Evolutionary conservation across 2,113 vertebrate genomes (phyloP), one percentile per base, ranked within the genome.

Genomic region (Spea bombifrons): DNA sequence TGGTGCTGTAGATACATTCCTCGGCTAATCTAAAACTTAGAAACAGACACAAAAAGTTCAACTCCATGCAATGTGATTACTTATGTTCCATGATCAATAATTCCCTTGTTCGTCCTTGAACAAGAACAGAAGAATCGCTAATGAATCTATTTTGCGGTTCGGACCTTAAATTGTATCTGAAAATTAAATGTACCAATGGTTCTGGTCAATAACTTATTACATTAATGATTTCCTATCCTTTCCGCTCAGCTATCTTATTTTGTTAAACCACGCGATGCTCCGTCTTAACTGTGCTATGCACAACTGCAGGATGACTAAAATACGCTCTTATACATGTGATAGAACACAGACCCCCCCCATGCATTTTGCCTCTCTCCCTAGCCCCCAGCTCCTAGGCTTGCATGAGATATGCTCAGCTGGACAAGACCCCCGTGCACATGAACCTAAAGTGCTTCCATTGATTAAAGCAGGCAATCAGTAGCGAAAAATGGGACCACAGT

Each of bases 281-380:
- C 16, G 16, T 30, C 30, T 30, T 30, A 30, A 47, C 45, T 44
- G 6, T 49, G 70, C 68, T 46, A 76, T 8, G 57, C 43, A 57
- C 50, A 69, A 69, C 43, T 43, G 76, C 67, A 46, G 70, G 30
- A 45, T 53, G 45, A 66, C 73, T 72, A 65, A 78, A 77, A n/a
- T n/a, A n/a, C n/a, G n/a, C n/a, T 30, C 30, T 30, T 30, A 30
- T 30, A 30, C 30, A 30, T 30, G 30, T 30, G 30, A 30, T 30
- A 30, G 30, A 30, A 30, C 30, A 30, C 30, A 30, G 1, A 30
- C 30, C 30, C 30, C 30, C 30, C 30, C 30, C 30, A 30, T 30
- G 30, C 30, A 30, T 30, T n/a, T 30, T 30, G 30, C 30, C 30
- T 30, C 30, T 30, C 30, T 30, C 30, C 30, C 30, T 30, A 30